Evolutionary conservation across 2,888 invertebrate species (phyloP), one percentile per base, ranked within the genome.

Genomic region (Chrysodeixis includens): DNA sequence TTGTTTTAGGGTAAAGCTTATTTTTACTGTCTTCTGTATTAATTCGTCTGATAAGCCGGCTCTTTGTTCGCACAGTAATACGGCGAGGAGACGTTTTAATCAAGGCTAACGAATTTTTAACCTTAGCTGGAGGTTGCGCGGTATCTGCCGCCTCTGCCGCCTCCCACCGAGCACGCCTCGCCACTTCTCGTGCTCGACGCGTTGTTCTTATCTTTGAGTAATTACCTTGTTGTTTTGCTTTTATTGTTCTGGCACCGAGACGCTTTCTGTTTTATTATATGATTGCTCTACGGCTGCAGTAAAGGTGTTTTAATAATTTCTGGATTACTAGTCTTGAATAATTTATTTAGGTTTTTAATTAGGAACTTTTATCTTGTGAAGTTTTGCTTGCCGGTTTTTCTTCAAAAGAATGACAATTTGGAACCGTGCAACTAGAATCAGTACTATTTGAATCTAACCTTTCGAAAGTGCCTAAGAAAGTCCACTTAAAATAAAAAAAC

Each of bases 161-260:
- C 81, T 62, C 76, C 74, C 74, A 74, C 78, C 81, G 74, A 73
- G 78, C 83, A 73, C 81, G 84, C 83, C 85, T 87, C 84, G 86
- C 83, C 84, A 86, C 87, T 88, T 89, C 88, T 83, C 82, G 80
- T 83, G 83, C 85, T 82, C 83, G 85, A 86, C 87, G 87, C 86
- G 87, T 86, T 88, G 85, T 84, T 89, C 90, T 90, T 91, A 90
- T 91, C 91, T 90, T 88, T 91, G 88, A 90, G 88, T 91, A 90
- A 91, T 90, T 90, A 90, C 87, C 86, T 88, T 86, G 86, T 87
- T 88, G 88, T 90, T 90, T 88, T 88, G 86, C 89, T 84, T 86
- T 88, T 87, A 88, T 89, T 89, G 86, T 87, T 83, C 77, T 78
- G 79, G 79, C 78, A 83, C 75, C 69, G 74, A 81, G 80, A 78